Percentiles rank a stretch among this genome's conserved stretches.
phyloP scores from a whole-genome alignment of 1,140 invertebrate species.

The Trialeurodes vaporariorum region DNA sequence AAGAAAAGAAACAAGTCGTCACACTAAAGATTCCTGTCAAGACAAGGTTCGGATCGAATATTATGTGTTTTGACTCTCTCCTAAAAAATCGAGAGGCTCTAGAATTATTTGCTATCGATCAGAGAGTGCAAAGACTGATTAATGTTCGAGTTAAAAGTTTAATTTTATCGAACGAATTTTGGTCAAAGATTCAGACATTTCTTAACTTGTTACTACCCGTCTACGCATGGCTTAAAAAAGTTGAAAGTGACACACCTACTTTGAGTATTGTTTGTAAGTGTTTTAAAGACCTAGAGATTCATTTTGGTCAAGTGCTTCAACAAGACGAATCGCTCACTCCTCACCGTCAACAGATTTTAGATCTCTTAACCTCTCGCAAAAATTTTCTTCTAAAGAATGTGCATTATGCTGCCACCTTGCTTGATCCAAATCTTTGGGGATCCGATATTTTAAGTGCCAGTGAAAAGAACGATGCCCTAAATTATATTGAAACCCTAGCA shows the following conservation, averaged over 20 bases:
- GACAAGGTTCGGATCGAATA: constrained; percentile 15
- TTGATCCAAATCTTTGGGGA: background rate
- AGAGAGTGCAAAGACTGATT: too few species aligned
- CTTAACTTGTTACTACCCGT: constrained; percentile 15
- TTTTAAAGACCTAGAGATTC: too few species aligned
- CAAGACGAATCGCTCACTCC: too few species aligned
- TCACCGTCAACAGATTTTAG: too few species aligned
- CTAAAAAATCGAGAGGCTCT: constrained; percentile 11
- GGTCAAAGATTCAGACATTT: constrained; percentile 12
- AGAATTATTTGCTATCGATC: constrained; percentile 11
- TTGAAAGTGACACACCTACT: background rate
- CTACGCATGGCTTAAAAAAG: constrained; percentile 7
- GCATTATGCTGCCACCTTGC: background rate
- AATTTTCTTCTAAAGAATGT: too few species aligned
- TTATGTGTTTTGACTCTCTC: constrained; percentile 11
- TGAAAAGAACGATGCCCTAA: background rate
- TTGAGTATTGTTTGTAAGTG: too few species aligned
- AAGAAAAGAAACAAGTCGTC: constrained; percentile 3
- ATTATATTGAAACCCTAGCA: background rate
- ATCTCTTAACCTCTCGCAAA: too few species aligned
- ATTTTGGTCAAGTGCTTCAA: too few species aligned
- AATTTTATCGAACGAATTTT: constrained; percentile 16
- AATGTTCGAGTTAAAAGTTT: too few species aligned
- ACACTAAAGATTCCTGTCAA: constrained; percentile 13
- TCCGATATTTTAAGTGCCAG: background rate